These are phyloP conservation scores for Magallana ariakensis DNA, from an alignment of 1,140 invertebrate genomes.

Conservation along the genomic window DNA sequence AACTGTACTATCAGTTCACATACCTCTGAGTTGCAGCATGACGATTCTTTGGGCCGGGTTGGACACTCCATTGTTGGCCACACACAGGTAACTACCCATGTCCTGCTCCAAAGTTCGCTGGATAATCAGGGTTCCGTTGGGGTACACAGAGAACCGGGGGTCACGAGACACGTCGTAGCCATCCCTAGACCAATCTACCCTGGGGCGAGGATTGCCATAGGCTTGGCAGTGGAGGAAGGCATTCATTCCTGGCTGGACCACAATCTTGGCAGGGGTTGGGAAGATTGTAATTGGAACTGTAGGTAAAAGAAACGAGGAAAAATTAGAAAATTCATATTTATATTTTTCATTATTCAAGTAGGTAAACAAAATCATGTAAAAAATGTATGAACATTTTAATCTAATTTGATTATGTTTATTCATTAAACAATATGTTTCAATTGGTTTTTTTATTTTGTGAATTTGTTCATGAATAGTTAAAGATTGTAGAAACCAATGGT, in stretches of 20 bases:
- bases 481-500: no score
- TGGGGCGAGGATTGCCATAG: conserved; percentile 57
- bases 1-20: background rate
- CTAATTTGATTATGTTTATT: no score
- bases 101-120: conserved; percentile 52
- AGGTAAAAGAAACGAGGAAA: background rate
- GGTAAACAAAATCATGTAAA: no score
- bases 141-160: conserved; percentile 55
- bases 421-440: no score
- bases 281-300: conserved; percentile 65
- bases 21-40: conserved; percentile 60
- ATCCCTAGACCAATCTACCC: conserved; percentile 57
- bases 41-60: conserved; percentile 51
- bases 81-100: conserved; percentile 63
- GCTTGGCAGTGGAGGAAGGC: conserved; percentile 70
- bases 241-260: conserved; percentile 60
- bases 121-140: conserved; percentile 69
- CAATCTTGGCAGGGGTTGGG: conserved; percentile 60
- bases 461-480: no score
- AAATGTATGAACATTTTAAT: no score
- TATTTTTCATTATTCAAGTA: no score
- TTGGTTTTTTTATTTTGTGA: no score
- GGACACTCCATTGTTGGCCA: conserved; percentile 66
- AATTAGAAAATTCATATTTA: no score
- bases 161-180: conserved; percentile 38